Percentiles rank a stretch among this genome's conserved stretches.
Evolutionary conservation across 2,888 invertebrate species (phyloP).

Genomic region (Diploptera punctata): DNA sequence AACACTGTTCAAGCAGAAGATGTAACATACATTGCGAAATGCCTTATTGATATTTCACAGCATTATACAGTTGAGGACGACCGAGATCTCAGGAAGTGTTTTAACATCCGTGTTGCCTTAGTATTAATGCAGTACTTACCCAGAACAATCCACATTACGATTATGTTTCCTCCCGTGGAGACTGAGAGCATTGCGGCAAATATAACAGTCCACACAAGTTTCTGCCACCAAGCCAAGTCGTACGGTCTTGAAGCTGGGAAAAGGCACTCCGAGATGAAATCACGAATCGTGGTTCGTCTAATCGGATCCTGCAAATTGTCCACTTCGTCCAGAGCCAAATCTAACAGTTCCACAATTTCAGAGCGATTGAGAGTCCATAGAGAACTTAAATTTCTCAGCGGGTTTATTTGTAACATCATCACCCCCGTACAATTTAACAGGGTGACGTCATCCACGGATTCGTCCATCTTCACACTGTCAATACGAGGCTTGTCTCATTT

Average conservation of each 20-base stretch:
- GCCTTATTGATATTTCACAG: too few species aligned
- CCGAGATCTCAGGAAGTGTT: too few species aligned
- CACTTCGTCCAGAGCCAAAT: conserved; percentile 14
- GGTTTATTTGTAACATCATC: conserved; percentile 28
- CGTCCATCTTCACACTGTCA: too few species aligned
- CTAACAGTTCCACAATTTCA: conserved; percentile 23
- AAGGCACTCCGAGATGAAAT: conserved; percentile 19
- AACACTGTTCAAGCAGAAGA: too few species aligned
- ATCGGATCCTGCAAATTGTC: background rate
- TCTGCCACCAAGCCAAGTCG: conserved; percentile 49
- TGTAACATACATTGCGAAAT: too few species aligned
- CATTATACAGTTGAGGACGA: too few species aligned
- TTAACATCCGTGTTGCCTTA: too few species aligned
- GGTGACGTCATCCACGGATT: conserved; percentile 16
- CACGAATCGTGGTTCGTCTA: background rate
- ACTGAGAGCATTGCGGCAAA: conserved; percentile 48
- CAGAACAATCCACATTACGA: conserved; percentile 65
- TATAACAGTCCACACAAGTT: conserved; percentile 49
- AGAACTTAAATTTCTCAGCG: background rate
- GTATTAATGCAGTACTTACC: too few species aligned
- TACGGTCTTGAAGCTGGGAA: conserved; percentile 18
- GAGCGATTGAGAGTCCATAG: conserved; percentile 19
- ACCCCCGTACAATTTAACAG: conserved; percentile 38
- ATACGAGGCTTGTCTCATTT: too few species aligned
- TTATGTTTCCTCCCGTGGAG: conserved; percentile 57